Evolutionary conservation across 1,140 invertebrate genomes (phyloP), one percentile per base, ranked within the genome.

Genomic region (Drosophila sulfurigaster): DNA sequence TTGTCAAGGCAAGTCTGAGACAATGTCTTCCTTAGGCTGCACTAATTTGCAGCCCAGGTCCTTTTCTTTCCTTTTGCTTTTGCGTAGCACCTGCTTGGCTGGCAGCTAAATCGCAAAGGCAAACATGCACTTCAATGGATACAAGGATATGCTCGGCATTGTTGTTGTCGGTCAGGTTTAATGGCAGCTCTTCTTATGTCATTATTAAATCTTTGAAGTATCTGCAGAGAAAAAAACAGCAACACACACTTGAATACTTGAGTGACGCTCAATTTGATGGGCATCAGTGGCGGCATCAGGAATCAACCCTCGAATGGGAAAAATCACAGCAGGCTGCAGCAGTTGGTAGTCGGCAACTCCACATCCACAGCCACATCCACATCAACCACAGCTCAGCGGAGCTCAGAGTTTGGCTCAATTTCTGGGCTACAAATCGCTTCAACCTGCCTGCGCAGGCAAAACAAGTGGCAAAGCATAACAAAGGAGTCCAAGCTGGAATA

Each of bases 161-260:
- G 51, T 35, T 59, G 25, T n/a, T 69, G 64, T 49, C 49, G 69
- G 63, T 25, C 67, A 54, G 77, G 51, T 74, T 71, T 88, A 88
- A 88, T 88, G 76, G 85, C 66, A 71, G 76, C 77, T 49, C 78
- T 79, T 85, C 81, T 89, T 83, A 89, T 85, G 85, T 89, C 74
- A 89, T 88, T 89, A 88, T 88, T 88, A 89, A 89, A 89, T 88
- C 85, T 81, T 88, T 88, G 64, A 89, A 85, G 81, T 85, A 78
- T 83, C 74, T 81, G 82, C 69, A 62, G 63, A 28, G 15, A 38
- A 8, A 66, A 73, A 75, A 80, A 78, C 71, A 78, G 57, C 75
- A 75, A 88, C 80, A 89, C 70, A 77, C 85, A 85, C 81, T 88
- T 85, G 75, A 88, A 85, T 85, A 78, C 85, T 81, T 69, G 81